These are phyloP conservation scores for Paradoxurus hermaphroditus DNA, from an alignment of 2,113 vertebrate genomes.

Conservation along the genomic window DNA sequence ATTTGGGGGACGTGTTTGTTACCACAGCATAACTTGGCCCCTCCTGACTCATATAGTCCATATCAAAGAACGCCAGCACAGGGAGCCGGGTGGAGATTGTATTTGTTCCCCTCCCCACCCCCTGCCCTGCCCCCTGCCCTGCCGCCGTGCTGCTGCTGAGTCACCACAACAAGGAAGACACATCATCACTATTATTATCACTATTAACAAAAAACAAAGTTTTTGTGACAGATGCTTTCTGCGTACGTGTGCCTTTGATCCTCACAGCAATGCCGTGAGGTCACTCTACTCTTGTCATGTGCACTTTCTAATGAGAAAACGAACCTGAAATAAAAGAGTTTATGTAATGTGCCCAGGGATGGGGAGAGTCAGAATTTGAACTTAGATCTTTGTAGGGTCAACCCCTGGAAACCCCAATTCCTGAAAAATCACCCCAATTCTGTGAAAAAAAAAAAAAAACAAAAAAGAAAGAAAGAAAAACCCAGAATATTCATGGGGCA, in stretches of 20 bases:
- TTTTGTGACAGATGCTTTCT: background rate
- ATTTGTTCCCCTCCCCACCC: too few species aligned
- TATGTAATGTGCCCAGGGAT: background rate
- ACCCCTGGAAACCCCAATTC: background rate
- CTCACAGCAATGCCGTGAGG: background rate
- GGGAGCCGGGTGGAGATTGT: too few species aligned
- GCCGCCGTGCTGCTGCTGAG: background rate
- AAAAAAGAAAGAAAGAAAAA: background rate
- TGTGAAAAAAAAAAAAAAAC: background rate
- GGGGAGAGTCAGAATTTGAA: background rate
- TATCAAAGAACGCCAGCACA: background rate
- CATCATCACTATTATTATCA: background rate
- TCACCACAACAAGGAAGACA: background rate
- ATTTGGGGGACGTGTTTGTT: background rate
- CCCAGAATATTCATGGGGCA: background rate
- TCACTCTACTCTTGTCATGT: background rate
- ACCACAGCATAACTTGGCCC: background rate
- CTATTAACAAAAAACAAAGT: background rate
- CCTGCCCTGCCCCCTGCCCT: background rate
- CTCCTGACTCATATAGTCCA: background rate
- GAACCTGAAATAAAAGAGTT: background rate
- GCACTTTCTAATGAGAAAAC: background rate
- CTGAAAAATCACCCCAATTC: background rate
- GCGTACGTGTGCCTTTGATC: background rate
- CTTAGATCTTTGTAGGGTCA: background rate